phyloP scores from a whole-genome alignment of 2,113 vertebrate species.

The Mixornis gularis region DNA sequence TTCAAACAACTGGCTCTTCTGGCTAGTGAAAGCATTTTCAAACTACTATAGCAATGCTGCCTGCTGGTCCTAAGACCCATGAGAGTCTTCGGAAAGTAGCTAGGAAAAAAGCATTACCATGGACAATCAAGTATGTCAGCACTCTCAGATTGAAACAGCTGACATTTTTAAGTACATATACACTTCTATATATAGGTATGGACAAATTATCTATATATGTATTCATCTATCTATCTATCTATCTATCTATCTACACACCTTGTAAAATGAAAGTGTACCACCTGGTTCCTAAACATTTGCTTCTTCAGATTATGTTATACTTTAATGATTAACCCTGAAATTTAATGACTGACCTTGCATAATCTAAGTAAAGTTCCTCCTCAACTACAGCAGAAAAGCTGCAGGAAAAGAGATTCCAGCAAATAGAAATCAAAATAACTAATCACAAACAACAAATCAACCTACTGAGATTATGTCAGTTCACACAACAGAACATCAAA shows the following conservation, averaged over 20 bases:
- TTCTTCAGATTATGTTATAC: neutral
- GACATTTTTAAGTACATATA: neutral
- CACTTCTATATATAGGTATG: neutral
- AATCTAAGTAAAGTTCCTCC: neutral
- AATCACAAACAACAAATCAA: neutral
- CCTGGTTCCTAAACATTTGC: neutral
- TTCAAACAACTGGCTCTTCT: neutral
- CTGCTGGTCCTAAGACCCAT: neutral
- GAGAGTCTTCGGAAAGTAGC: neutral
- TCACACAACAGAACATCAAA: neutral
- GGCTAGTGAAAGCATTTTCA: neutral
- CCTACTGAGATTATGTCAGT: neutral
- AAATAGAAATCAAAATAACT: neutral
- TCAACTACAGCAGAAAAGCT: neutral
- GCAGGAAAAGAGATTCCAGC: neutral
- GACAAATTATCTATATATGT: neutral
- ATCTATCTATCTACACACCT: neutral
- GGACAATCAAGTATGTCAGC: neutral
- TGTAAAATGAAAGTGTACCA: neutral
- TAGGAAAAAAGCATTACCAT: neutral
- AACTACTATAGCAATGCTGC: neutral
- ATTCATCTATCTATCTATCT: no score
- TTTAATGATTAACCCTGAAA: neutral
- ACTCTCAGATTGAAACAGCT: neutral
- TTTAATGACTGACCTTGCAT: neutral